Base-by-base conservation (phyloP, 2,888 invertebrate species). In the Aricia artaxerxes region DNA sequence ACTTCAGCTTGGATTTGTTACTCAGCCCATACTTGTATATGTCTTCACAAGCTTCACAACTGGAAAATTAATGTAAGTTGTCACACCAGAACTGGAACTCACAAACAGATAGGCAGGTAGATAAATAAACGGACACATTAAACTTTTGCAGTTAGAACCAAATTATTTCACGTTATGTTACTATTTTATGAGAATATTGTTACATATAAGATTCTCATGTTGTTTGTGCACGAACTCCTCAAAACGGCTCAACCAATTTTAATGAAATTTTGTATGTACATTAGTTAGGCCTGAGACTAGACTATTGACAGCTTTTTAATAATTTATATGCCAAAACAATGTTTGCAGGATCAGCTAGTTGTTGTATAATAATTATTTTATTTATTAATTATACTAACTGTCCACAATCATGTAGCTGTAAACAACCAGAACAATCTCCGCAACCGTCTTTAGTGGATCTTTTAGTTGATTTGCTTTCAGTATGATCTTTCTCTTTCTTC, bases 11-110 rank as follows among this genome's bases (percentile, higher is more conserved):
- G 49, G 94, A 82, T 82, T 94, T 92, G 80, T 94, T 93, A 6
- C 90, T 94, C 1, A 92, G 92, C 0, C 95, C 95, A 84, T 94
- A 95, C 85, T 95, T 95, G 83, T 92, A 95, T 84, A 95, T 91
- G 78, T 95, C 95, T 82, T 94, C 92, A 82, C 95, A 95, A 0
- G 92, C 90, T 35, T 94, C 94, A 82, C 95, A 95, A 80, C 94
- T 94, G 84, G 13, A 89, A 83, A 44, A 82, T 35, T 1, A 13
- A 69, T 13, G 35, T 35, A 69, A 69, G 11, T 16, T 61, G 6
- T 57, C 11, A 57, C 16, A 57, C 57, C 53, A 53, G 13, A 11
- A 44, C 44, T 44, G 2, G 7, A 1, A 44, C 44, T 44, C 9
- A 44, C 44, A 44, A 2, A 44, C 44, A 44, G 7, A 44, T 44